Evolutionary conservation across 2,888 invertebrate genomes (phyloP), one percentile per base, ranked within the genome.

Genomic region (Brenthis daphne): DNA sequence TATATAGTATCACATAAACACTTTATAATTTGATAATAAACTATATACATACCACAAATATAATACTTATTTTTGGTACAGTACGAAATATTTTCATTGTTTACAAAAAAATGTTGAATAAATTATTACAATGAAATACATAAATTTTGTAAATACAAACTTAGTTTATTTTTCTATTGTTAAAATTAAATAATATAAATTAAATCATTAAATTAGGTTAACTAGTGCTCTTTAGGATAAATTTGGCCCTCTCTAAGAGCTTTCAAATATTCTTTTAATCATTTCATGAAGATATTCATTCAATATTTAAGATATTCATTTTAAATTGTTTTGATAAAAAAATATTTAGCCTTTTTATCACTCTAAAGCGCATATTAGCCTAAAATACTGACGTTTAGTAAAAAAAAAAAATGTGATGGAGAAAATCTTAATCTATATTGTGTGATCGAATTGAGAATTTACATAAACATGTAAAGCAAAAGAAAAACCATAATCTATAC

Each of bases 1-100:
- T 90, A 90, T 72, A 87, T 89, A 90, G 89, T 91, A 92, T 92
- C 92, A 92, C 92, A 92, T 91, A 90, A 90, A 91, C 90, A 91
- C 88, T 89, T 80, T 85, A 90, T 86, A 89, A 89, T 91, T 90
- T 92, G 80, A 87, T 87, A 60, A 60, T 50, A 89, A 79, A 88
- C 82, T 91, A 90, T 89, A 83, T 90, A 90, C 88, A 91, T 82
- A 71, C 60, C 63, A 87, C 77, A 87, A 78, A 84, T 80, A 82
- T 79, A 77, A 61, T 77, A 65, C 61, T 78, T 73, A 74, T 83
- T 85, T 87, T 88, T 86, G 88, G 87, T 90, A 86, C 85, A 84
- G 84, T 55, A 65, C 82, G 80, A 86, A 80, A 80, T 81, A 84
- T 85, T 81, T 85, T 85, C 82, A 79, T 60, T 24, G 24, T 48